Conservation (phyloP, 2,797 vertebrate genomes). For the Salmo trutta region DNA sequence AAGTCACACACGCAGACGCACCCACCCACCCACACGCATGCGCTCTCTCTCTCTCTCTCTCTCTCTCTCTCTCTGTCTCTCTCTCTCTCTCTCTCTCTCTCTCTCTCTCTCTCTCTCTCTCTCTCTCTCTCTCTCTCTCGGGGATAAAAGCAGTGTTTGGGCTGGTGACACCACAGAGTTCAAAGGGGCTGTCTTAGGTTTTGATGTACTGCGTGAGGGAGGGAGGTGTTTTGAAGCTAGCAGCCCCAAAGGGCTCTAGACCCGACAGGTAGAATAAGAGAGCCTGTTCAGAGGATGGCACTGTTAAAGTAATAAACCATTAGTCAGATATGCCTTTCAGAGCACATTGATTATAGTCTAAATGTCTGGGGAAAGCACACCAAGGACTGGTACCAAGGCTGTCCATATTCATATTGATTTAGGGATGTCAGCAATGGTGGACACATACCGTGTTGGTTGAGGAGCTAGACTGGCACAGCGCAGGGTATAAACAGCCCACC, state of each 20-base stretch:
- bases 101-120: not conserved
- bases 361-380: not conserved
- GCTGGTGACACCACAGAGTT: slow-evolving; percentile 46
- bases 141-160: slow-evolving; percentile 45
- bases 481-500: not conserved
- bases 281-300: slow-evolving; percentile 12
- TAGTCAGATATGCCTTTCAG: slow-evolving; percentile 1
- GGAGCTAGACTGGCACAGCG: not conserved
- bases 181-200: slow-evolving; percentile 49
- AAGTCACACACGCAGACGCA: slow-evolving; percentile 21
- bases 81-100: slow-evolving; percentile 18
- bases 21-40: not conserved
- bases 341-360: not conserved
- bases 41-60: slow-evolving; percentile 4
- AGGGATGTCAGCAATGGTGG: not conserved
- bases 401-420: not conserved
- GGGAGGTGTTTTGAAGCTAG: slow-evolving; percentile 40
- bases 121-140: not conserved
- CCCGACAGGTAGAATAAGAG: slow-evolving; percentile 14
- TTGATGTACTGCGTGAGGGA: slow-evolving; percentile 42
- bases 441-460: not conserved
- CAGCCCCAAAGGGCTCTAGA: not conserved
- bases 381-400: not conserved
- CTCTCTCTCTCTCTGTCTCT: slow-evolving; percentile 6
- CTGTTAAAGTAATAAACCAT: not conserved